Percentiles rank a stretch among this genome's conserved stretches.
Evolutionary conservation across 2,888 invertebrate genomes (phyloP).

Genomic region (Drosophila acutilabella): DNA sequence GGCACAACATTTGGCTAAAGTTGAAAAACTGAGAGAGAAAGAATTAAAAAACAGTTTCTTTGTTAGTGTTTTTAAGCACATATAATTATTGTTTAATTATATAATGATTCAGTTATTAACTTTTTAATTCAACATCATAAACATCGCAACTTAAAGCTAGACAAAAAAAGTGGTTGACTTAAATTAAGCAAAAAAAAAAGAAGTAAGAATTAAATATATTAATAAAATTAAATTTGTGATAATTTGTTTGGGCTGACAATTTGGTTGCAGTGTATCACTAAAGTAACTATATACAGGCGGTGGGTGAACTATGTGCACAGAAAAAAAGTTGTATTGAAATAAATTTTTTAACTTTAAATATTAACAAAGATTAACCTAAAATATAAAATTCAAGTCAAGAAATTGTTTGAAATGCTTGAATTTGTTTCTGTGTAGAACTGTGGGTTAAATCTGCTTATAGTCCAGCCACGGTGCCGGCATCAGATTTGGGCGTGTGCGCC

Average conservation of each 20-base stretch:
- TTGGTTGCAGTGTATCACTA: slow-evolving; percentile 48
- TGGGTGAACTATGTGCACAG: neutral
- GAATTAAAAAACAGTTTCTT: neutral
- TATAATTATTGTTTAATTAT: slow-evolving; percentile 17
- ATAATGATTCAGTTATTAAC: slow-evolving; percentile 24
- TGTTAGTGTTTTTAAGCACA: slow-evolving; percentile 2
- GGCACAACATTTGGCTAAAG: too few relatives aligned
- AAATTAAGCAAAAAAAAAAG: slow-evolving; percentile 34
- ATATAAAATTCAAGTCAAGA: too few relatives aligned
- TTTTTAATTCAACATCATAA: slow-evolving; percentile 48
- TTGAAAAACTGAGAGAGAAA: too few relatives aligned
- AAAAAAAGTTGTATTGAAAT: neutral
- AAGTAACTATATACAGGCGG: slow-evolving; percentile 40
- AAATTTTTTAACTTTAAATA: too few relatives aligned
- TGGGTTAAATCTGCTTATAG: slow-evolving; percentile 14
- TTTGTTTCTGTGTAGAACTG: too few relatives aligned
- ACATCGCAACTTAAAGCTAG: slow-evolving; percentile 40
- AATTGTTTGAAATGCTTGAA: too few relatives aligned
- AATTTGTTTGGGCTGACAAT: slow-evolving; percentile 24
- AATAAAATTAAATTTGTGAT: slow-evolving; percentile 1
- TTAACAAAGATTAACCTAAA: too few relatives aligned
- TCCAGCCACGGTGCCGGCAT: slow-evolving; percentile 61
- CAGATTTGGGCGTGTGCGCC: slow-evolving; percentile 84
- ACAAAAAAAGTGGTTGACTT: slow-evolving; percentile 38
- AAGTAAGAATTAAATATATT: slow-evolving; percentile 11